These are phyloP conservation scores for Copsychus sechellarum DNA, from an alignment of 2,113 vertebrate species.

Conservation along the genomic window DNA sequence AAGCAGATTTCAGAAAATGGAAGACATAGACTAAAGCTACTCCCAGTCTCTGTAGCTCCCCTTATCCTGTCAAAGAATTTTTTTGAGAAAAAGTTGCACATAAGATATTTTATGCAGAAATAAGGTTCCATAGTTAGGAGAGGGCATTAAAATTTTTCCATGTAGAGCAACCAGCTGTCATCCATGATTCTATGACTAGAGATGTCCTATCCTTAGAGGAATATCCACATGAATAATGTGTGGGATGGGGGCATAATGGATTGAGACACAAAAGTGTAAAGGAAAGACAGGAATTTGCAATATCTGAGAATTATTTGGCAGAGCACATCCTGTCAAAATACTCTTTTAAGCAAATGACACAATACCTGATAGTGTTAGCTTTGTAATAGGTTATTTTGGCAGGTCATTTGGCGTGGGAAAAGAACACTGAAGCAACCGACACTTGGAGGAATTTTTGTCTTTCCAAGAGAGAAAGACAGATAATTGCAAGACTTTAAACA, in stretches of 20 bases:
- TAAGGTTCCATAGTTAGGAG: background rate
- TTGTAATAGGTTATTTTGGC: conserved; percentile 43
- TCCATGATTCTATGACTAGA: background rate
- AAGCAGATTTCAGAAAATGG: background rate
- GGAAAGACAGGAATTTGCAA: background rate
- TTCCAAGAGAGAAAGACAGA: background rate
- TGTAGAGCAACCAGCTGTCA: background rate
- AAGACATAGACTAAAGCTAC: background rate
- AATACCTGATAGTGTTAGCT: background rate
- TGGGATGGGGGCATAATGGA: fast-evolving
- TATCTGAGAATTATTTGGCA: background rate
- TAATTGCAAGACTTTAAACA: conserved; percentile 23
- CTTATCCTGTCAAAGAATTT: background rate
- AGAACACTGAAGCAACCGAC: background rate
- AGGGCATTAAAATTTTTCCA: background rate
- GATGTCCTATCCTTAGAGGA: background rate
- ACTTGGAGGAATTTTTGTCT: background rate
- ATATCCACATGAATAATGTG: background rate
- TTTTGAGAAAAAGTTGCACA: background rate
- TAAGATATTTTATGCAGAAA: background rate
- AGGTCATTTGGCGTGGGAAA: background rate
- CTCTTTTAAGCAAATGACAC: background rate
- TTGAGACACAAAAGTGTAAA: background rate
- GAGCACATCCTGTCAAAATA: background rate
- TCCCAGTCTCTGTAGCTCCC: background rate